Conservation (phyloP, 2,797 vertebrate species). For the Pristis pectinata region DNA sequence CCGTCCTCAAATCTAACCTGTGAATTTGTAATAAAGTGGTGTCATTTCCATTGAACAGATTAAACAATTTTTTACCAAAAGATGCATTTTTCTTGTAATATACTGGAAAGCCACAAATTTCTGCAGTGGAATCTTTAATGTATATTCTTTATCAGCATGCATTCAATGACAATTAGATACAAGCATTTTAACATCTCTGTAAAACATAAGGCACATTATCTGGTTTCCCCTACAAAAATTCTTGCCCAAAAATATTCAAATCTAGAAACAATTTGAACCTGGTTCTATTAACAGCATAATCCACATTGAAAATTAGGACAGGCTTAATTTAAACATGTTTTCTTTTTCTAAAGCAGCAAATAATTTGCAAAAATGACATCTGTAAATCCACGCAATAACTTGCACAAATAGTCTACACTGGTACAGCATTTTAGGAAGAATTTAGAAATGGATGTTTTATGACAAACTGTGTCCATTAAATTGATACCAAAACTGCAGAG, state of each 20-base stretch:
- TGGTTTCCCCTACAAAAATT: background rate
- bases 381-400: background rate
- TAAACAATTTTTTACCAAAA: background rate
- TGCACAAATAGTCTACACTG: background rate
- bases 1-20: background rate
- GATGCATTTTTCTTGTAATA: background rate
- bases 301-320: background rate
- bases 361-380: background rate
- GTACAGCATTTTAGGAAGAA: background rate
- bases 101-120: background rate
- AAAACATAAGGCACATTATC: constrained; percentile 11
- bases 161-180: background rate
- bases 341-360: background rate
- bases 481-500: background rate
- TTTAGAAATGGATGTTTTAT: background rate
- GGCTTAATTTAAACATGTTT: background rate
- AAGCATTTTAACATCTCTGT: background rate
- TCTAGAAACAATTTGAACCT: background rate
- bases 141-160: background rate
- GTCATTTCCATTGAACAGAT: background rate
- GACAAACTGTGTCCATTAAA: background rate
- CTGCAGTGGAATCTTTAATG: background rate
- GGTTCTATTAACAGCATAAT: background rate
- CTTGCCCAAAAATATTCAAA: background rate
- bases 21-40: background rate